phyloP scores from a whole-genome alignment of 2,113 vertebrate genomes.

The Micromys minutus region DNA sequence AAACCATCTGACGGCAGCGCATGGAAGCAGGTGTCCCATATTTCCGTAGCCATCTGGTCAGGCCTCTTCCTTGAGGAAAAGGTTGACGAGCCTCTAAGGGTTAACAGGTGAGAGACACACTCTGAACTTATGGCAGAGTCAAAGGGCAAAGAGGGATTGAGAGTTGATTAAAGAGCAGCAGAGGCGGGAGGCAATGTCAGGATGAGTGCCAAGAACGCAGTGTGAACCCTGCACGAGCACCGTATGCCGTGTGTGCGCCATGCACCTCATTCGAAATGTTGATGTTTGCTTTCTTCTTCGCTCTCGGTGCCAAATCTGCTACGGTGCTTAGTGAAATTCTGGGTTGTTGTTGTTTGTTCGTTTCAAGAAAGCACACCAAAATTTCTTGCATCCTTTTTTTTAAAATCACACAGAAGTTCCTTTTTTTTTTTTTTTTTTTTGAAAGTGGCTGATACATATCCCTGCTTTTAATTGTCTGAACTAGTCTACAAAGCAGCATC shows the following conservation, averaged over 20 bases:
- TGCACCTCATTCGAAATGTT: slow-evolving; percentile 16
- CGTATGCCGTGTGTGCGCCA: slow-evolving; percentile 22
- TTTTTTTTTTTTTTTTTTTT: slow-evolving; percentile 1
- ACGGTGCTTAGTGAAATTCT: slow-evolving; percentile 23
- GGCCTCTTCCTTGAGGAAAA: slow-evolving; percentile 24
- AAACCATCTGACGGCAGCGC: neutral
- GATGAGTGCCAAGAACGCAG: neutral
- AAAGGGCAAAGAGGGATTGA: neutral
- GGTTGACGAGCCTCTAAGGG: slow-evolving; percentile 5
- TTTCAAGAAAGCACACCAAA: neutral
- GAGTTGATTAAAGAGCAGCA: neutral
- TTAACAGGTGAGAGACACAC: neutral
- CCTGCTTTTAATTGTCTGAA: neutral
- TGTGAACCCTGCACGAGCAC: neutral
- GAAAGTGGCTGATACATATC: neutral
- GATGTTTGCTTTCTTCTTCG: slow-evolving; percentile 56
- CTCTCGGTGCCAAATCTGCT: slow-evolving; percentile 35
- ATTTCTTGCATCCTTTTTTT: neutral
- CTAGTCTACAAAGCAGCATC: neutral
- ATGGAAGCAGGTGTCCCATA: slow-evolving; percentile 31
- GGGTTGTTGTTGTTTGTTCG: neutral
- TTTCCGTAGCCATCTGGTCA: slow-evolving; percentile 57
- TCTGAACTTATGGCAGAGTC: neutral
- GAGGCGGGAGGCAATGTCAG: neutral
- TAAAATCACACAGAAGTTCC: slow-evolving; percentile 18